Percentiles rank a stretch among this genome's conserved stretches.
These are phyloP conservation scores for Sphaerodactylus townsendi DNA, from an alignment of 2,113 vertebrate genomes.

Conservation along the genomic window DNA sequence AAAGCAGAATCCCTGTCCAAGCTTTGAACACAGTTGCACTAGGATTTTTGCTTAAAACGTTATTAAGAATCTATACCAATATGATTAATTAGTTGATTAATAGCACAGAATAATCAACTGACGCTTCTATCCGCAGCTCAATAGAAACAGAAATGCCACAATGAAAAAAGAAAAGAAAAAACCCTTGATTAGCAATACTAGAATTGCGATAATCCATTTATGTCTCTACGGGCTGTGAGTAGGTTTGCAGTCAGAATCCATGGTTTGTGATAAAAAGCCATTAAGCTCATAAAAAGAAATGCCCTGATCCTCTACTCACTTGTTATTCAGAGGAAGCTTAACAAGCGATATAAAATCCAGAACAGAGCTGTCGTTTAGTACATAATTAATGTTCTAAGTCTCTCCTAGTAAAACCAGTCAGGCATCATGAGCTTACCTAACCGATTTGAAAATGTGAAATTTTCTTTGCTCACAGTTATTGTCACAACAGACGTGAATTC, in stretches of 20 bases:
- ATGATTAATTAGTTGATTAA: conserved; percentile 21
- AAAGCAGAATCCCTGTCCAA: neutral
- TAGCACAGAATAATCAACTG: conserved; percentile 25
- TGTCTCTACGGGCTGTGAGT: conserved; percentile 6
- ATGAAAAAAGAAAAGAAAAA: conserved; percentile 29
- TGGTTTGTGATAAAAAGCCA: conserved; percentile 46
- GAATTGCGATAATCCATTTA: conserved; percentile 31
- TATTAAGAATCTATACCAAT: neutral
- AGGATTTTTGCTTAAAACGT: neutral
- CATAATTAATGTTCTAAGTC: conserved; percentile 51
- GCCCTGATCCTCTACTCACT: conserved; percentile 37
- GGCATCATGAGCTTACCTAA: conserved; percentile 53
- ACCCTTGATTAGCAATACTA: accelerated
- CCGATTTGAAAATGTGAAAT: conserved; percentile 56
- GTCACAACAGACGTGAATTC: conserved; percentile 51
- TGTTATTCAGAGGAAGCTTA: conserved; percentile 25
- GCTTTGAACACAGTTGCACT: neutral
- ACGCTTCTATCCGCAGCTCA: neutral
- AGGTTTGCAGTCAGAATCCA: conserved; percentile 21
- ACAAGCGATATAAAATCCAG: conserved; percentile 38
- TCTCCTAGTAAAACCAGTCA: conserved; percentile 53
- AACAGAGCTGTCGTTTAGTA: conserved; percentile 42
- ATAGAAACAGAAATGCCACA: neutral
- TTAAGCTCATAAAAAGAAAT: conserved; percentile 43
- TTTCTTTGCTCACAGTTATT: conserved; percentile 42